A percentile compares a stretch with the other conserved stretches of the same genome.
phyloP scores from a whole-genome alignment of 23 tunicate genomes.

The Oikopleura dioica region DNA sequence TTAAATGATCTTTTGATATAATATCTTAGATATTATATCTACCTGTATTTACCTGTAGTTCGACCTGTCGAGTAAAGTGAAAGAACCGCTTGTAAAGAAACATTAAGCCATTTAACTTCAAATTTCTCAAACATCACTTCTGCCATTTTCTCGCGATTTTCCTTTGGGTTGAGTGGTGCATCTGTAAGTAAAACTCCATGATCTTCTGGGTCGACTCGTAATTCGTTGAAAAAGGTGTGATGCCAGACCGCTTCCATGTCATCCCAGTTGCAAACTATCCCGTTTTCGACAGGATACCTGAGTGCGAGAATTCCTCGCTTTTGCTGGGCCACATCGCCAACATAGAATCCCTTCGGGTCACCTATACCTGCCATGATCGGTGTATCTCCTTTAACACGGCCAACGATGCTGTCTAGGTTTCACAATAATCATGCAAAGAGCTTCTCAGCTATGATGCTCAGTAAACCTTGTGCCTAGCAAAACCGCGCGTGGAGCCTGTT shows the following conservation, averaged over 20 bases:
- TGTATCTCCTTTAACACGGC: slow-evolving; percentile 13
- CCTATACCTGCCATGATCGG: slow-evolving; percentile 99
- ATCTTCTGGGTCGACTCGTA: slow-evolving; percentile 94
- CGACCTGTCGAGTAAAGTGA: slow-evolving; percentile 84
- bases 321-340: slow-evolving; percentile 97
- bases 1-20: too few relatives aligned
- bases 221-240: slow-evolving; percentile 86
- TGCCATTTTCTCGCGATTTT: slow-evolving; percentile 90
- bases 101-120: slow-evolving; percentile 70
- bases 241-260: slow-evolving; percentile 99
- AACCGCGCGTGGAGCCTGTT: slow-evolving; percentile 77
- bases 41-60: too few relatives aligned
- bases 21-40: too few relatives aligned
- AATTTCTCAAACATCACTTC: slow-evolving; percentile 94
- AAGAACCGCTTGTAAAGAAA: slow-evolving; percentile 75
- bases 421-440: too few relatives aligned
- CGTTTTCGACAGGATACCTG: slow-evolving; percentile 95
- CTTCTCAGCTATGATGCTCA: too few relatives aligned
- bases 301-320: slow-evolving; percentile 80
- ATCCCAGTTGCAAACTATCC: slow-evolving; percentile 90
- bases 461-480: slow-evolving; percentile 69
- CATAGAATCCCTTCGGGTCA: slow-evolving; percentile 50
- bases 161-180: slow-evolving; percentile 96
- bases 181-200: slow-evolving; percentile 87
- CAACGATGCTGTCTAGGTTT: too few relatives aligned